Base-by-base conservation (phyloP, 2,888 invertebrate species). In the Drosophila leonis region DNA sequence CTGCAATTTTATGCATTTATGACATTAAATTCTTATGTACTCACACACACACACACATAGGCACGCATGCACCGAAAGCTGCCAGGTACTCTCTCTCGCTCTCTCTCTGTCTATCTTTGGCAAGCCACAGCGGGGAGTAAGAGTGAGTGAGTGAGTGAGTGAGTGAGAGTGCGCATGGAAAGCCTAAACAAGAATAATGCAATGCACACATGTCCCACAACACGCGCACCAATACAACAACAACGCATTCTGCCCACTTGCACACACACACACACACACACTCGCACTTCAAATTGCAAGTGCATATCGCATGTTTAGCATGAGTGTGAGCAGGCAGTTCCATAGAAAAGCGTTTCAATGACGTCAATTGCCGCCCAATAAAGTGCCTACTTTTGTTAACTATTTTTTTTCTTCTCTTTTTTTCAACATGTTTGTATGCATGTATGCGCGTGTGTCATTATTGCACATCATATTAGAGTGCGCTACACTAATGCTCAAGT, bases 1-100 rank as follows among this genome's bases (percentile, higher is more conserved):
- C 29, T 86, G 87, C 88, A 86, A 69, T 79, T 87, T 89, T 79
- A 89, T 89, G 84, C 90, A 90, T 82, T 90, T 90, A 88, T 85
- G 80, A 78, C 78, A 74, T 71, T 69, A 67, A 71, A 73, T 83
- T 83, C 73, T 80, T 64, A 55, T 57, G 61, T 49, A 77, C 64
- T 68, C 57, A 35, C 39, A 66, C 39, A 41, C 52, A 39, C 39
- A 66, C 29, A 41, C 5, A 39, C 57, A 56, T 35, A 48, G 6
- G 31, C 63, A 41, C 10, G 7, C 44, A 35, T 27, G 57, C 57
- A 57, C 37, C 48, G 64, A 57, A 75, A 88, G 82, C 82, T 78
- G 56, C 68, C 69, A 59, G 75, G 54, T 66, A 54, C 69, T 57
- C 82, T 63, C 67, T 69, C 63, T 56, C 10, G 4, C 41, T 20